These are phyloP conservation scores for Sminthurinus signatus DNA, from an alignment of 1,140 invertebrate genomes.

Conservation along the genomic window DNA sequence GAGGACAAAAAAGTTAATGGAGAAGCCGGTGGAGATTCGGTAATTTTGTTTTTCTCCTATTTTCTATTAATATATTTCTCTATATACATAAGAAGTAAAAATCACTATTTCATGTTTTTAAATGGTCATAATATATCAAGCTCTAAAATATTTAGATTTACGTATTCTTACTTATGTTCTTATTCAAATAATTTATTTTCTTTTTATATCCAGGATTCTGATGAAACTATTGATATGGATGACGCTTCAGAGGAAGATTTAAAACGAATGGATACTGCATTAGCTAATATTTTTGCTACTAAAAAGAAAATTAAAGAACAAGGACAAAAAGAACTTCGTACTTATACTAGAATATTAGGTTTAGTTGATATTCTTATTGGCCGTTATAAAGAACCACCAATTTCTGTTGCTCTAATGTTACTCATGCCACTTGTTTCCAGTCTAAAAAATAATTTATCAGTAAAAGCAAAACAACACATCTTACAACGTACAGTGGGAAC, in stretches of 20 bases:
- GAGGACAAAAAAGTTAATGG: too few relatives aligned
- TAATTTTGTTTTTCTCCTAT: neutral
- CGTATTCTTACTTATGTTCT: too few relatives aligned
- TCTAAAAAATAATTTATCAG: neutral
- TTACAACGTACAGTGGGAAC: neutral
- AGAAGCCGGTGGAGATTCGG: neutral
- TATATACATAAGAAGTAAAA: neutral
- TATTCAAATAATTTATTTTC: too few relatives aligned
- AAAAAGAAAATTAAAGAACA: constrained; percentile 51
- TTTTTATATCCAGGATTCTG: constrained; percentile 14
- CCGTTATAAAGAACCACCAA: constrained; percentile 9
- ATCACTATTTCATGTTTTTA: too few relatives aligned
- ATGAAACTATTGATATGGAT: constrained; percentile 66
- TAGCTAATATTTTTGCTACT: constrained; percentile 63
- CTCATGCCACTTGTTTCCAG: constrained; percentile 17
- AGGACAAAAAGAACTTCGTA: constrained; percentile 55
- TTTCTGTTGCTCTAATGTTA: constrained; percentile 15
- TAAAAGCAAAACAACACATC: neutral
- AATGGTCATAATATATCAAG: too few relatives aligned
- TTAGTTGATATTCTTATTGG: constrained; percentile 13
- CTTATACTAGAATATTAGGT: constrained; percentile 9
- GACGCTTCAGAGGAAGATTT: constrained; percentile 68
- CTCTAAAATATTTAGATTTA: too few relatives aligned
- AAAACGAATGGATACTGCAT: constrained; percentile 59
- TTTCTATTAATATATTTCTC: neutral